phyloP scores from a whole-genome alignment of 2,888 invertebrate species.

The Subacronicta megacephala region DNA sequence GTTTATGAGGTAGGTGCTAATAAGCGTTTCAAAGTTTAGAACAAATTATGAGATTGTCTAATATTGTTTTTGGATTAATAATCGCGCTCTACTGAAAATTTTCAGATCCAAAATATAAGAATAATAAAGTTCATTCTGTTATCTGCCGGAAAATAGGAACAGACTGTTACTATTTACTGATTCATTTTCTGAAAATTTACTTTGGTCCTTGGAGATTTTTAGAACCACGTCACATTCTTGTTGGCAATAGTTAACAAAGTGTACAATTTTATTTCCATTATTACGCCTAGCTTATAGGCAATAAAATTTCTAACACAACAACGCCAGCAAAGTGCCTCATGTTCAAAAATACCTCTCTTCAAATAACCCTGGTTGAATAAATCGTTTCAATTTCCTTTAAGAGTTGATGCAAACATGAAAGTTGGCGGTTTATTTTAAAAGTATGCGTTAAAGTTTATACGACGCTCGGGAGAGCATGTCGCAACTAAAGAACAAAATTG shows the following conservation, averaged over 20 bases:
- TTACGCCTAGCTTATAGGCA: constrained; percentile 34
- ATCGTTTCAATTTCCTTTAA: constrained; percentile 64
- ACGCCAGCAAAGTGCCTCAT: constrained; percentile 34
- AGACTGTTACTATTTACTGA: no score
- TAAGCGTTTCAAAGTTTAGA: neutral
- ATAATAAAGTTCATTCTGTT: no score
- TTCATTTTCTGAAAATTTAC: neutral
- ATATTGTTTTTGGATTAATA: no score
- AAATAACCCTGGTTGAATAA: constrained; percentile 55
- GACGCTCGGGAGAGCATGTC: constrained; percentile 61
- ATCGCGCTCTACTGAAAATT: no score
- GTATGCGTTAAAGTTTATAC: constrained; percentile 68
- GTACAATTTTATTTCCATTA: constrained; percentile 35
- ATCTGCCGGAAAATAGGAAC: no score
- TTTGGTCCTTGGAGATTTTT: neutral
- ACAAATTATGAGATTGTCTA: no score
- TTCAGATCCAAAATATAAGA: no score
- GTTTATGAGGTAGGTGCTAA: neutral
- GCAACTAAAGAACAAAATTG: constrained; percentile 75
- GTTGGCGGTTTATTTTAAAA: constrained; percentile 72
- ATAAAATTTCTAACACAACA: constrained; percentile 38
- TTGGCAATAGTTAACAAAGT: constrained; percentile 18
- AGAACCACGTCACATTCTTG: neutral
- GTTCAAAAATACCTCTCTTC: constrained; percentile 52
- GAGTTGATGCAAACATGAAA: constrained; percentile 65